Conservation (phyloP, 1,140 invertebrate genomes). For the Atta texana region DNA sequence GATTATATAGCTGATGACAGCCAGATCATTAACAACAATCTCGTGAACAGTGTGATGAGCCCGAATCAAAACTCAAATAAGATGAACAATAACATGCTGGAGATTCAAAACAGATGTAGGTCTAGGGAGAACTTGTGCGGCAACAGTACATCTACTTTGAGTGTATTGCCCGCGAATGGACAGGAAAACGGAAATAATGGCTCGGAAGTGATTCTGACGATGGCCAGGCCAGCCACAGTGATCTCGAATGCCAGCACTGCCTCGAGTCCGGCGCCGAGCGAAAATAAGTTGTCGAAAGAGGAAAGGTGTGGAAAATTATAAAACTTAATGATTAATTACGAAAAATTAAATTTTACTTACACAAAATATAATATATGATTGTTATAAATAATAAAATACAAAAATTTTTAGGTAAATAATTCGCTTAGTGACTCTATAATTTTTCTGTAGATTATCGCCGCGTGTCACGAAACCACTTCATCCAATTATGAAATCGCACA, state of each 20-base stretch:
- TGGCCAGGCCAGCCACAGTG: slow-evolving; percentile 91
- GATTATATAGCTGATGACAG: slow-evolving; percentile 89
- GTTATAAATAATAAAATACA: background rate
- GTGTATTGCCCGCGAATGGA: slow-evolving; percentile 80
- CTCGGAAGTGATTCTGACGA: slow-evolving; percentile 90
- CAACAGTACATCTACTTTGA: slow-evolving; percentile 81
- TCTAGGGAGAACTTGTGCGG: slow-evolving; percentile 87
- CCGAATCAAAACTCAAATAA: slow-evolving; percentile 81
- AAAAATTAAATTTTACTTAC: background rate
- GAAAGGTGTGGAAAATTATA: slow-evolving; percentile 85
- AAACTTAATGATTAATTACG: background rate
- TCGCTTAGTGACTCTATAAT: background rate
- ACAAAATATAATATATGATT: background rate
- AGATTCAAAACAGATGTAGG: slow-evolving; percentile 85
- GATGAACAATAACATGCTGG: slow-evolving; percentile 82
- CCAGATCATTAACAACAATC: slow-evolving; percentile 81
- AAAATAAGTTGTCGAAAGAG: slow-evolving; percentile 88
- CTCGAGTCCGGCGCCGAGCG: slow-evolving; percentile 88
- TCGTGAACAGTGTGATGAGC: slow-evolving; percentile 70
- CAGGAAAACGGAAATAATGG: slow-evolving; percentile 83
- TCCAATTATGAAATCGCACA: slow-evolving; percentile 77
- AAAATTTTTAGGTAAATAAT: background rate
- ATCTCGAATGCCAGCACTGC: slow-evolving; percentile 90
- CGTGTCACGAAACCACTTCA: slow-evolving; percentile 85
- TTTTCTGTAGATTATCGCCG: slow-evolving; percentile 84